A percentile compares a stretch with the other conserved stretches of the same genome.
Evolutionary conservation across 2,888 invertebrate species (phyloP).

Genomic region (Dasypogon diadema): DNA sequence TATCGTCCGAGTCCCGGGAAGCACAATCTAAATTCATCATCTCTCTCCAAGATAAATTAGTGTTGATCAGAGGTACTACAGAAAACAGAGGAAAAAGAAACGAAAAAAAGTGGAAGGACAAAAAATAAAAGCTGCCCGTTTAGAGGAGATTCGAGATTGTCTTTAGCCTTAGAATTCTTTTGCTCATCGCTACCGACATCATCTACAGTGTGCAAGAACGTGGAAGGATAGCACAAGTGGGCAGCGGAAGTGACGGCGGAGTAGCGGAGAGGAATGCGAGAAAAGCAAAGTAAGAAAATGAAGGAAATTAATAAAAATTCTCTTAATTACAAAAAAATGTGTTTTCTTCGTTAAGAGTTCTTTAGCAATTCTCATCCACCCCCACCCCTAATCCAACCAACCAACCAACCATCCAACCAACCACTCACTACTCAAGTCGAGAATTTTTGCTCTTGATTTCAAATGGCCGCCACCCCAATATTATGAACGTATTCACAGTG

Average conservation of each 20-base stretch:
- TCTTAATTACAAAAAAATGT: constrained; percentile 52
- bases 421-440: constrained; percentile 23
- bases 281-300: constrained; percentile 47
- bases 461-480: constrained; percentile 27
- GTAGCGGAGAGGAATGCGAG: constrained; percentile 35
- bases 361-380: constrained; percentile 38
- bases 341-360: constrained; percentile 51
- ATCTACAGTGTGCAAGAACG: constrained; percentile 21
- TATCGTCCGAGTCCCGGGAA: constrained; percentile 25
- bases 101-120: not conserved
- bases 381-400: not conserved
- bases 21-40: constrained; percentile 47
- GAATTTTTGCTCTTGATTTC: constrained; percentile 41
- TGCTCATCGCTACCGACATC: not conserved
- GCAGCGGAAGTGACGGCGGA: constrained; percentile 33
- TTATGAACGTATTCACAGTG: constrained; percentile 6
- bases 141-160: constrained; percentile 33
- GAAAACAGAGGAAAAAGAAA: not conserved
- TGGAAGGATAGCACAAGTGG: constrained; percentile 44
- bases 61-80: constrained; percentile 37
- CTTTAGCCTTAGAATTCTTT: constrained; percentile 33
- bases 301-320: constrained; percentile 51
- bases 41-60: constrained; percentile 45
- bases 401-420: not conserved
- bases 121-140: constrained; percentile 23